Percentiles rank a stretch among this genome's conserved stretches.
These are phyloP conservation scores for Xanthorhoe designata DNA, from an alignment of 2,888 invertebrate species.

Conservation along the genomic window DNA sequence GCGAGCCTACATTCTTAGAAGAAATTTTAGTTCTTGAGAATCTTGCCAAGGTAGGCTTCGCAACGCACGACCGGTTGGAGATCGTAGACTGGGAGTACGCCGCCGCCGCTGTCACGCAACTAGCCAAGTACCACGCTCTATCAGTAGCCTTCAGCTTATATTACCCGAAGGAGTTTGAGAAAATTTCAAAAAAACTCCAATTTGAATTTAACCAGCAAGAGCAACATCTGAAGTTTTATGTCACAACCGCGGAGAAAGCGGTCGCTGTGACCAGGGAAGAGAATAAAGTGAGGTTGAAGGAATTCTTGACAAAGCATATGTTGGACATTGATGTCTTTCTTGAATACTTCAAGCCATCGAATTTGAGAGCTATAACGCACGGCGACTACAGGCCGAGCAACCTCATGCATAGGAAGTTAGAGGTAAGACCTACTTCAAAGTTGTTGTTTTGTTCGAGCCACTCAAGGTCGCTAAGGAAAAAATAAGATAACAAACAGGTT, in stretches of 20 bases:
- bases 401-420: constrained; percentile 1
- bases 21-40: constrained; percentile 53
- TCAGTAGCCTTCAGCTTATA: constrained; percentile 57
- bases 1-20: constrained; percentile 24
- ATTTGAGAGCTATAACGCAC: constrained; percentile 36
- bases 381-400: constrained; percentile 43
- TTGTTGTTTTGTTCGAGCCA: too few species aligned
- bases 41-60: constrained; percentile 57
- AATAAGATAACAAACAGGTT: too few species aligned
- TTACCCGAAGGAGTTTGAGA: constrained; percentile 59
- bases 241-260: constrained; percentile 3
- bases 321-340: neutral
- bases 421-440: constrained; percentile 38
- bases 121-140: constrained; percentile 73
- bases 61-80: constrained; percentile 56
- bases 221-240: constrained; percentile 16
- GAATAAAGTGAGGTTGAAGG: constrained; percentile 44
- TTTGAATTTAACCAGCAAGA: constrained; percentile 33
- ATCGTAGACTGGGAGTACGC: constrained; percentile 67
- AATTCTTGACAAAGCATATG: constrained; percentile 43
- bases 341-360: neutral
- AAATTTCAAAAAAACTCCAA: constrained; percentile 30
- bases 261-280: constrained; percentile 43
- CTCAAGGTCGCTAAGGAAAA: too few species aligned
- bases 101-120: constrained; percentile 51